These are phyloP conservation scores for Sphyrna mokarran DNA, from an alignment of 2,113 vertebrate species.

Conservation along the genomic window DNA sequence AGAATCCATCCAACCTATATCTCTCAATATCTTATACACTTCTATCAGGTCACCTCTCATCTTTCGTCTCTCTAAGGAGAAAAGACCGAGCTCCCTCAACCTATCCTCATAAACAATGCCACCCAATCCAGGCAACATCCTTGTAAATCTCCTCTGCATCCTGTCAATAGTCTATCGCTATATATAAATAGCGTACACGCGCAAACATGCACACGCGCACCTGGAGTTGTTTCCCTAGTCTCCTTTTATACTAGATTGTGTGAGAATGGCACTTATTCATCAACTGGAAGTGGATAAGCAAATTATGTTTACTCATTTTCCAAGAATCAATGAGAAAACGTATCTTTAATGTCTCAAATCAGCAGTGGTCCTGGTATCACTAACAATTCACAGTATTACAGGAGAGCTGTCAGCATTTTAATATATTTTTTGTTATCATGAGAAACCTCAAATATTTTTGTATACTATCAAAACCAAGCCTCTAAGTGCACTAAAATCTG, in stretches of 20 bases:
- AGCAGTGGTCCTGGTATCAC: background rate
- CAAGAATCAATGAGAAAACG: background rate
- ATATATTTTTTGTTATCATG: background rate
- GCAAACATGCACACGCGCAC: too few species aligned
- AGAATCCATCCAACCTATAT: too few species aligned
- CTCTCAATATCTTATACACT: too few species aligned
- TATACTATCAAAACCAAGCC: background rate
- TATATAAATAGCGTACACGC: too few species aligned
- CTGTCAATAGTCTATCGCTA: too few species aligned
- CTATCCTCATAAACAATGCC: too few species aligned
- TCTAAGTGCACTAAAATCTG: background rate
- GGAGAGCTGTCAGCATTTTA: background rate
- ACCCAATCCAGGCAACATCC: too few species aligned
- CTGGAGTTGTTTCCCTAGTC: background rate
- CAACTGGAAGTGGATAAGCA: background rate
- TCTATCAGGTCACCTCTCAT: too few species aligned
- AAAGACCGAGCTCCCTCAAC: too few species aligned
- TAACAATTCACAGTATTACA: background rate
- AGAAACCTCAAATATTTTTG: background rate
- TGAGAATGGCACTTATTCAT: too few species aligned
- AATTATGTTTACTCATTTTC: background rate
- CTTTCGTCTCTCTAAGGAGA: too few species aligned
- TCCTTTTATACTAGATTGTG: background rate
- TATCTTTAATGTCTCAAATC: background rate
- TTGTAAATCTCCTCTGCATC: too few species aligned